Evolutionary conservation across 2,113 vertebrate genomes (phyloP).

Genomic region (Steatornis caripensis): DNA sequence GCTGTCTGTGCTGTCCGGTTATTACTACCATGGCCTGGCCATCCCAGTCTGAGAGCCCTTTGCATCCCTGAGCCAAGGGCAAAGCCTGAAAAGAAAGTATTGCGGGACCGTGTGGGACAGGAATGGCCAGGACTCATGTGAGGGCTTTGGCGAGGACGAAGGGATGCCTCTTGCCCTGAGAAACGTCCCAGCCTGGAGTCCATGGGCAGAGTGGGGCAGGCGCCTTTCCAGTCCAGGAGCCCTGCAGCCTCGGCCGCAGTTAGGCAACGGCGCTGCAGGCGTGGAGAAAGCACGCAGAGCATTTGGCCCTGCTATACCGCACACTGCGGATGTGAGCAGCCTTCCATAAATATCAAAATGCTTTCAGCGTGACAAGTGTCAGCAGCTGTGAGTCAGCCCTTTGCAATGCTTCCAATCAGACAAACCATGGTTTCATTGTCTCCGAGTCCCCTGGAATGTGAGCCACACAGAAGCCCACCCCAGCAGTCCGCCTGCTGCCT

Average conservation of each 20-base stretch:
- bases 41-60: fast-evolving
- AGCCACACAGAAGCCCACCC: background rate
- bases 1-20: fast-evolving
- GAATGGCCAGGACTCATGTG: fast-evolving
- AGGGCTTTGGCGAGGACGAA: background rate
- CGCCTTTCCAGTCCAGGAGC: background rate
- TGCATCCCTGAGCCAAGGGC: background rate
- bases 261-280: background rate
- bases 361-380: background rate
- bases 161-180: background rate
- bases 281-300: background rate
- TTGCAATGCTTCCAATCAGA: background rate
- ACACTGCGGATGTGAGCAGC: background rate
- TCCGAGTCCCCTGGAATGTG: background rate
- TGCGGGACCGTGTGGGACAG: fast-evolving
- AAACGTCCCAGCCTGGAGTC: background rate
- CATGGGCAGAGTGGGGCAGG: fast-evolving
- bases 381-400: constrained; percentile 22
- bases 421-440: background rate
- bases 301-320: background rate
- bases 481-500: fast-evolving
- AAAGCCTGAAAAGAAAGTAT: background rate
- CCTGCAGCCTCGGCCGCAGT: background rate
- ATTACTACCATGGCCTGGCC: background rate
- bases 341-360: background rate